These are phyloP conservation scores for Eupithecia subfuscata DNA, from an alignment of 2,888 invertebrate genomes.

Conservation along the genomic window DNA sequence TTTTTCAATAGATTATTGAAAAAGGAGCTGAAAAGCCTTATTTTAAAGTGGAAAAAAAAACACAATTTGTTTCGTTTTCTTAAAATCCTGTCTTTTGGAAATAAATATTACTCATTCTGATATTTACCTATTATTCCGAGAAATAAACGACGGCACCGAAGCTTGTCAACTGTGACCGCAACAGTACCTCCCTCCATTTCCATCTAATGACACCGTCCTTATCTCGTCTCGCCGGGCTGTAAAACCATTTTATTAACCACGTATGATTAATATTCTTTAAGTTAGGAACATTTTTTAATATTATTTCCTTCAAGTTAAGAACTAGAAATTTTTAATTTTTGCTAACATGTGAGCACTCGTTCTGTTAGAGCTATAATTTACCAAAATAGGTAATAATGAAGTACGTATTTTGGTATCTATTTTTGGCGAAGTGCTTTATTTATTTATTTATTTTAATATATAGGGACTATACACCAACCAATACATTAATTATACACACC, in stretches of 20 bases:
- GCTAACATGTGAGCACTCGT: too few species aligned
- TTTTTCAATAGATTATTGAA: too few species aligned
- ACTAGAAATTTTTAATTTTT: neutral
- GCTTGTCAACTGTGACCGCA: neutral
- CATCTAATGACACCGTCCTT: slow-evolving; percentile 2
- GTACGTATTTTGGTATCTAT: too few species aligned
- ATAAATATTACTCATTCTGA: neutral
- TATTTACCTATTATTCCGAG: neutral
- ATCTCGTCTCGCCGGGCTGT: slow-evolving; percentile 13
- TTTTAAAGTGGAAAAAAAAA: too few species aligned
- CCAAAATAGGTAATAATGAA: too few species aligned
- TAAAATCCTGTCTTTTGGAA: neutral
- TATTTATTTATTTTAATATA: too few species aligned
- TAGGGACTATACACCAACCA: too few species aligned
- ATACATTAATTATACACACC: too few species aligned
- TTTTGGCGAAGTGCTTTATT: too few species aligned
- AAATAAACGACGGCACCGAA: neutral
- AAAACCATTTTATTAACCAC: slow-evolving; percentile 7
- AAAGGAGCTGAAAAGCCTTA: too few species aligned
- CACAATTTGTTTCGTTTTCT: too few species aligned
- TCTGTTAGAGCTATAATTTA: too few species aligned
- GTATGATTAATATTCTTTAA: slow-evolving; percentile 7
- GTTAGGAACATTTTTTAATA: neutral
- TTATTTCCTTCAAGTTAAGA: neutral
- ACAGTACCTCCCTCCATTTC: neutral